Evolutionary conservation across 2,797 vertebrate genomes (phyloP), one percentile per base, ranked within the genome.

Genomic region (Hippopotamyrus pictus): DNA sequence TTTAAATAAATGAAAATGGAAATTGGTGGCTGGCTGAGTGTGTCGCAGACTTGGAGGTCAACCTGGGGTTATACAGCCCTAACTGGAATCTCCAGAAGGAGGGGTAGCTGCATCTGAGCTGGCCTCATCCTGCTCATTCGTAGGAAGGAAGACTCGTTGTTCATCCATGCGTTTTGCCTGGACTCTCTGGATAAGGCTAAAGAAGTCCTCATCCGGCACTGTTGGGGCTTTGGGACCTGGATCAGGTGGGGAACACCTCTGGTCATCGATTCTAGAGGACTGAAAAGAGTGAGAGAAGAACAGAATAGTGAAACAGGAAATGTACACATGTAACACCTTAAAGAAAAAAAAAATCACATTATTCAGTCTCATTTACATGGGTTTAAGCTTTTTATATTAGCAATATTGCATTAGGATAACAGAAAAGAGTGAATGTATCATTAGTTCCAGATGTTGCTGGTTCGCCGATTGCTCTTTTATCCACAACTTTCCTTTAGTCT

Each of bases 101-200:
- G 91, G 91, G 69, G 91, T 87, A 29, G 90, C 89, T 48, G 90
- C 62, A 25, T 91, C 90, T 62, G 91, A 89, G 89, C 90, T 88
- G 82, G 51, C 90, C 0, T 88, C 89, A 88, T 93, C 95, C 51
- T 96, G 95, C 0, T 95, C 94, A 83, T 93, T 93, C 0, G 93
- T 93, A 1, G 96, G 91, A 65, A 97, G 92, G 88, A 95, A 96
- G 73, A 97, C 97, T 6, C 98, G 93, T 93, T 98, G 98, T 92
- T 98, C 98, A 0, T 99, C 97, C 96, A 98, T 97, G 88, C 98
- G 96, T 83, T 97, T 97, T 91, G 97, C 97, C 93, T 98, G 98
- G 48, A 98, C 96, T 0, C 96, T 96, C 93, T 99, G 97, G 92
- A 99, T 96, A 89, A 99, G 95, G 93, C 96, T 97, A 94, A 99